Base-by-base conservation (phyloP, 2,888 invertebrate genomes). In the Spilarctia lutea region DNA sequence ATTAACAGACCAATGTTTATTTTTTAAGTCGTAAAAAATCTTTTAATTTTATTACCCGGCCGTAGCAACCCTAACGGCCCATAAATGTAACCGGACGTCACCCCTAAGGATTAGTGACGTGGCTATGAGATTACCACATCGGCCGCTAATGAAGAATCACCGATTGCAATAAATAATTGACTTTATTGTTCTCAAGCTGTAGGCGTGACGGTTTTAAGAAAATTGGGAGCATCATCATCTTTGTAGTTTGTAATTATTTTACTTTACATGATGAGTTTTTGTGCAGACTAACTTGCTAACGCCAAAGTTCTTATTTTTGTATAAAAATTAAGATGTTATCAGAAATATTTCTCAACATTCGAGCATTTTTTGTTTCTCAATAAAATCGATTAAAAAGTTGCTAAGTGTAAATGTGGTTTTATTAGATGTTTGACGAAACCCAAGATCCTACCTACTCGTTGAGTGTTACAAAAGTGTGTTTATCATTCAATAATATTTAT, bases 71-170 rank as follows among this genome's bases (percentile, higher is more conserved):
- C 94, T 94, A 90, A 76, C 77, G 78, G 82, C 83, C 85, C 87
- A 89, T 89, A 89, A 89, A 89, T 93, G 92, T 94, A 92, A 93
- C 93, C 91, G 92, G 93, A 93, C 93, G 92, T 94, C 94, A 94
- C 94, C 95, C 93, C 91, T 91, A 91, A 92, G 96, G 96, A 96
- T 96, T 96, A 96, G 95, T 91, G 90, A 90, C 93, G 93, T 89
- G 92, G 93, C 94, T 92, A 92, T 93, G 91, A 94, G 95, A 96
- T 96, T 96, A 96, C 95, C 93, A 93, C 94, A 94, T 93, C 92
- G 92, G 90, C 92, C 93, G 89, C 94, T 95, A 96, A 96, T 95
- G 93, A 94, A 94, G 93, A 95, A 94, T 94, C 91, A 94, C 93
- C 92, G 91, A 94, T 94, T 92, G 91, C 89, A 90, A 90, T 91